A percentile compares a stretch with the other conserved stretches of the same genome.
Conservation (phyloP, 2,888 invertebrate genomes). For the Tethea ocularis region DNA sequence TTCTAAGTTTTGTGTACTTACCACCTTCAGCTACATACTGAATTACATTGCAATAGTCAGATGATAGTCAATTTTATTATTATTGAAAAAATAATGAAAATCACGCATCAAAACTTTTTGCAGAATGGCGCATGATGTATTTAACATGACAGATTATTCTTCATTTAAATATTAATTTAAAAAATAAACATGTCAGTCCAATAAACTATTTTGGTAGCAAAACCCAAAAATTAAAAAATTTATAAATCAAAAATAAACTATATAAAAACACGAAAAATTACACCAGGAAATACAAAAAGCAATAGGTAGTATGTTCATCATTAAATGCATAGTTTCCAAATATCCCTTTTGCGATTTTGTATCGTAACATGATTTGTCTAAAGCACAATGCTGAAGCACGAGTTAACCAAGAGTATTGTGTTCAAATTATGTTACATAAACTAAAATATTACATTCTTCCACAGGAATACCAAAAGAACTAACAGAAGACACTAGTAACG, state of each 20-base stretch:
- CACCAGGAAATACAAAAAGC: constrained; percentile 10
- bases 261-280: constrained; percentile 14
- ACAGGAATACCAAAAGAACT: background rate
- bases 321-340: background rate
- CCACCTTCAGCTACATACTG: background rate
- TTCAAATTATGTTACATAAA: no score
- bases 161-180: background rate
- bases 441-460: background rate
- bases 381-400: no score
- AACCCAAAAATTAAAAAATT: background rate
- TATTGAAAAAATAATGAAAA: background rate
- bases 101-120: background rate
- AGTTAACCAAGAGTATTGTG: no score
- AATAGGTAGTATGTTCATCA: background rate
- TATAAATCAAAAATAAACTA: constrained; percentile 4
- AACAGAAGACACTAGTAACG: constrained; percentile 24
- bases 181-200: background rate
- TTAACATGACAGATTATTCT: background rate
- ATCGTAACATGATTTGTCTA: no score
- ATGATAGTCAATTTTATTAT: background rate
- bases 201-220: background rate
- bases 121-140: background rate
- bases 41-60: background rate
- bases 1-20: no score
- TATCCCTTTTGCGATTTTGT: background rate